Base-by-base conservation (phyloP, 2,888 invertebrate genomes). In the Crematogaster levior region DNA sequence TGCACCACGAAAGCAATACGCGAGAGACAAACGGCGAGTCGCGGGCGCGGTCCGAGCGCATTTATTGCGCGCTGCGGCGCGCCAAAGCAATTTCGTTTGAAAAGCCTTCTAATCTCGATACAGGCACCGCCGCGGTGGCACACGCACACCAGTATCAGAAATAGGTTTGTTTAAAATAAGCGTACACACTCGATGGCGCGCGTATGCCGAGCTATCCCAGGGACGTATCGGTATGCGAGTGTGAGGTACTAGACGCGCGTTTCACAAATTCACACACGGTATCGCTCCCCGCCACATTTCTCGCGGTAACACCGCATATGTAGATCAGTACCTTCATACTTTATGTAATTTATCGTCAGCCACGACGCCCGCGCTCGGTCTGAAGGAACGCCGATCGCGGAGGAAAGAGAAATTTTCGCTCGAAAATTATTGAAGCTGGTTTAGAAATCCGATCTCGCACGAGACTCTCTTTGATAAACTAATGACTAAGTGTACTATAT, bases 111-210 rank as follows among this genome's bases (percentile, higher is more conserved):
- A 91, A 91, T 91, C 91, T 88, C 89, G 89, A 91, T 91, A 89
- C 88, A 90, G 89, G 70, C 84, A 72, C 83, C 87, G 85, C 87
- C 81, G 85, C 85, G 89, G 89, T 88, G 91, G 89, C 91, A 89
- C 91, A 60, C 63, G 63, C 43, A 65, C 63, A 65, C 43, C 63
- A 90, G 91, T 91, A 91, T 91, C 91, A 91, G 91, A 91, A 91
- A 91, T 91, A 91, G 91, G 91, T 90, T 91, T 91, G 91, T 91
- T 63, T 91, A 91, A 91, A 91, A 91, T 91, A 91, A 91, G 90
- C 91, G 89, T 90, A 91, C 89, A 91, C 88, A 88, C 88, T 90
- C 85, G 88, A 86, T 86, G 90, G 86, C 89, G 89, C 88, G 77
- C 21, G 86, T 84, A 15, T 6, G 85, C 87, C 88, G 89, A 73